Evolutionary conservation across 2,888 invertebrate species (phyloP).

Genomic region (Xestia ashworthii): DNA sequence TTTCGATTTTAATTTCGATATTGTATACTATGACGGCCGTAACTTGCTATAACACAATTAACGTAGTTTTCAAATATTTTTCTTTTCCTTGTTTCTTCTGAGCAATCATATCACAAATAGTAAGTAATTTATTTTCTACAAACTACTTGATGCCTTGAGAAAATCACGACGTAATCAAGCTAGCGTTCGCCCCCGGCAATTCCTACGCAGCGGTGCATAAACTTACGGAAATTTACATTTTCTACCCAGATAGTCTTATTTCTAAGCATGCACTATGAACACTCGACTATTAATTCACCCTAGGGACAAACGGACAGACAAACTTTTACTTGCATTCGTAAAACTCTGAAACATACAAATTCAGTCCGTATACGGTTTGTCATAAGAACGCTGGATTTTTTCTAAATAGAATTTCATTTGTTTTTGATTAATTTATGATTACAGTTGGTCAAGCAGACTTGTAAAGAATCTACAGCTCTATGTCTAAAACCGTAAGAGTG

Average conservation of each 20-base stretch:
- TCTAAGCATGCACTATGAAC: conserved; percentile 71
- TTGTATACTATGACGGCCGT: too few relatives aligned
- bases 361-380: background rate
- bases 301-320: conserved; percentile 62
- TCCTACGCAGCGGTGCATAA: conserved; percentile 67
- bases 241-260: conserved; percentile 76
- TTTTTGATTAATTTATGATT: conserved; percentile 21
- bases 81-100: background rate
- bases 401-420: background rate
- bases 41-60: background rate
- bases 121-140: conserved; percentile 43
- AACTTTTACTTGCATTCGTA: background rate
- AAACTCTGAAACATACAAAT: conserved; percentile 5
- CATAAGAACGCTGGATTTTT: conserved; percentile 35
- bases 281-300: conserved; percentile 78
- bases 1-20: too few relatives aligned
- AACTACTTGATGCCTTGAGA: conserved; percentile 48
- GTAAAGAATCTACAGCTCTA: conserved; percentile 13
- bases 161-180: conserved; percentile 64
- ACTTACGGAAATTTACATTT: conserved; percentile 77
- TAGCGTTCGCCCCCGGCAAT: conserved; percentile 66
- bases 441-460: background rate
- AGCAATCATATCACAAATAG: conserved; percentile 6
- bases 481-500: accelerated
- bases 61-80: background rate